Evolutionary conservation across 2,113 vertebrate species (phyloP).

Genomic region (Misgurnus mizolepis): DNA sequence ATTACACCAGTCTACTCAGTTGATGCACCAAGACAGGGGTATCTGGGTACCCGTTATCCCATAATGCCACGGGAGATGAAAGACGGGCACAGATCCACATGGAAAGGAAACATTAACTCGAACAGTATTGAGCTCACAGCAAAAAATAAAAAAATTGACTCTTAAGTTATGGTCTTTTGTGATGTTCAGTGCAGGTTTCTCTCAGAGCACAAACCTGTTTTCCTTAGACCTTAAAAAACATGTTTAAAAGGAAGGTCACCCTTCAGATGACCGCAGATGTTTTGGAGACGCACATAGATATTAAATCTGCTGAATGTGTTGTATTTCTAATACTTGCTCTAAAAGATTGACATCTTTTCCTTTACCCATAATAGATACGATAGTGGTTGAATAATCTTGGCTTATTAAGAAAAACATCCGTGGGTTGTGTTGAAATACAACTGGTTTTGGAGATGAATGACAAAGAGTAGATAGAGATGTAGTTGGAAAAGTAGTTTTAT

Average conservation of each 20-base stretch:
- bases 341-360: not conserved
- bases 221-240: not conserved
- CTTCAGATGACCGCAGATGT: not conserved
- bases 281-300: not conserved
- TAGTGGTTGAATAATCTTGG: not conserved
- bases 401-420: not conserved
- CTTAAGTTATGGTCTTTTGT: not conserved
- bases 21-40: not conserved
- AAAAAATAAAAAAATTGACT: too few relatives aligned
- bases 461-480: not conserved
- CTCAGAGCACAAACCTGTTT: conserved; percentile 21
- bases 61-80: conserved; percentile 15
- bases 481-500: not conserved
- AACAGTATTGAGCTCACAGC: not conserved
- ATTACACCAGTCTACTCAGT: conserved; percentile 28
- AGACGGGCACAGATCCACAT: not conserved
- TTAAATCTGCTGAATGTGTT: not conserved
- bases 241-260: conserved; percentile 11
- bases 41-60: conserved; percentile 21
- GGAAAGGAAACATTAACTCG: not conserved
- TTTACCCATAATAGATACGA: not conserved
- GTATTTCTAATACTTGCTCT: not conserved
- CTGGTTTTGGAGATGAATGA: not conserved
- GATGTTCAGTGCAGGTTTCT: not conserved
- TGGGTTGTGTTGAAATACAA: not conserved